A percentile compares a stretch with the other conserved stretches of the same genome.
These are phyloP conservation scores for Operophtera brumata DNA, from an alignment of 2,888 invertebrate species.

Conservation along the genomic window DNA sequence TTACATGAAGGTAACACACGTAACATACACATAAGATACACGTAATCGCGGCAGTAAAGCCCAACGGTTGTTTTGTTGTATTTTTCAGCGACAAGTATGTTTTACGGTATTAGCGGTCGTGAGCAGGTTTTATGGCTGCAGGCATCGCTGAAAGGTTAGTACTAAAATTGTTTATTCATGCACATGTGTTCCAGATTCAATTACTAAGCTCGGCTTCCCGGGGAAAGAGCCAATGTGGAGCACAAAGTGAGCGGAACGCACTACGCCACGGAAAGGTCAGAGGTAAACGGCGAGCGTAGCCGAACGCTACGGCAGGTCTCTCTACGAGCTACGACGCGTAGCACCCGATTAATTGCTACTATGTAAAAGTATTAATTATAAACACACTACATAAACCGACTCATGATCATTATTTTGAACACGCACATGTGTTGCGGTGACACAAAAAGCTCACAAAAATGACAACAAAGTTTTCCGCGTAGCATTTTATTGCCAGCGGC, in stretches of 20 bases:
- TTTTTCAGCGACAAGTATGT: constrained; percentile 11
- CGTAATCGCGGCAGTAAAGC: constrained; percentile 10
- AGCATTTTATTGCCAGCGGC: constrained; percentile 53
- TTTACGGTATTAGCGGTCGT: constrained; percentile 17
- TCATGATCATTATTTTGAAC: constrained; percentile 17
- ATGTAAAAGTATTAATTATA: neutral
- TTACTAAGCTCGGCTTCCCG: constrained; percentile 42
- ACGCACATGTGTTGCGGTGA: constrained; percentile 22
- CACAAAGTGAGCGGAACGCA: constrained; percentile 15
- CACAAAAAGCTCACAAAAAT: constrained; percentile 25
- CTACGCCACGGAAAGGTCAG: constrained; percentile 50
- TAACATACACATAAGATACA: neutral
- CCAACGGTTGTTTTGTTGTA: constrained; percentile 13
- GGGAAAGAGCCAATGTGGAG: constrained; percentile 6
- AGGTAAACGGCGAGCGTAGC: constrained; percentile 39
- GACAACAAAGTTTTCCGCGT: constrained; percentile 30
- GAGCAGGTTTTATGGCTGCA: constrained; percentile 17
- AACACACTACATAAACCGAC: constrained; percentile 2
- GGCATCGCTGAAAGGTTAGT: constrained; percentile 24
- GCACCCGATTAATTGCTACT: neutral
- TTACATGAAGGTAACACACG: too few species aligned
- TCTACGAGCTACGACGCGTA: constrained; percentile 12
- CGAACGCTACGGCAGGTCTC: constrained; percentile 11
- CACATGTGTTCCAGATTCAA: constrained; percentile 58
- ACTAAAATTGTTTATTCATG: constrained; percentile 59